Percentiles rank a stretch among this genome's conserved stretches.
Conservation (phyloP, 2,888 invertebrate species). For the Empis livida region DNA sequence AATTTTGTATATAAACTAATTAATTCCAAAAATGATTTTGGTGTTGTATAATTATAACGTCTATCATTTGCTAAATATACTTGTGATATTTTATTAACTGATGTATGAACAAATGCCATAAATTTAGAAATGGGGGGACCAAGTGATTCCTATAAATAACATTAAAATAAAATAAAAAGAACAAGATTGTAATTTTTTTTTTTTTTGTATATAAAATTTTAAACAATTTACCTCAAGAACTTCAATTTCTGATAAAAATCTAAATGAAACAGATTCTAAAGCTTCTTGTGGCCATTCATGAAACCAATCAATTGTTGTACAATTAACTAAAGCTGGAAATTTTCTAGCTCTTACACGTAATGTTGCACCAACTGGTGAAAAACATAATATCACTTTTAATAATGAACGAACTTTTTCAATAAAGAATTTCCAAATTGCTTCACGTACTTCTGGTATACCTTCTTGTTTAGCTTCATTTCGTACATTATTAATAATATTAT, state of each 20-base stretch:
- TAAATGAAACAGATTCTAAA: slow-evolving; percentile 71
- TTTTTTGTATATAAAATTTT: neutral
- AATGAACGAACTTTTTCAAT: slow-evolving; percentile 75
- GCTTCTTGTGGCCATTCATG: slow-evolving; percentile 94
- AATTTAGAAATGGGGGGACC: slow-evolving; percentile 61
- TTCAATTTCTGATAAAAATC: slow-evolving; percentile 67
- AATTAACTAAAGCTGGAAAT: slow-evolving; percentile 88
- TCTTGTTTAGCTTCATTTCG: slow-evolving; percentile 66
- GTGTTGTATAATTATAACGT: slow-evolving; percentile 91
- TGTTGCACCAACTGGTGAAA: slow-evolving; percentile 88
- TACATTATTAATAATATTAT: slow-evolving; percentile 68
- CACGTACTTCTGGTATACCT: slow-evolving; percentile 72
- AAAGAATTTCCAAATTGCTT: slow-evolving; percentile 93
- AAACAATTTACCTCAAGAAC: slow-evolving; percentile 20
- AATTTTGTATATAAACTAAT: slow-evolving; percentile 70
- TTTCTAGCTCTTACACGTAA: slow-evolving; percentile 75
- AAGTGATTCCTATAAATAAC: slow-evolving; percentile 36
- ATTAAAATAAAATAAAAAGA: no score
- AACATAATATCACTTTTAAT: slow-evolving; percentile 70
- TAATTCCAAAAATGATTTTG: slow-evolving; percentile 89
- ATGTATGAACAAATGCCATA: slow-evolving; percentile 82
- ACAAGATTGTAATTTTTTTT: no score
- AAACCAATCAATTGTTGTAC: slow-evolving; percentile 92
- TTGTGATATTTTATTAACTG: slow-evolving; percentile 75
- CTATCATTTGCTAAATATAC: slow-evolving; percentile 71